A percentile compares a stretch with the other conserved stretches of the same genome.
phyloP scores from a whole-genome alignment of 2,797 vertebrate species.

The Urosaurus nigricauda region DNA sequence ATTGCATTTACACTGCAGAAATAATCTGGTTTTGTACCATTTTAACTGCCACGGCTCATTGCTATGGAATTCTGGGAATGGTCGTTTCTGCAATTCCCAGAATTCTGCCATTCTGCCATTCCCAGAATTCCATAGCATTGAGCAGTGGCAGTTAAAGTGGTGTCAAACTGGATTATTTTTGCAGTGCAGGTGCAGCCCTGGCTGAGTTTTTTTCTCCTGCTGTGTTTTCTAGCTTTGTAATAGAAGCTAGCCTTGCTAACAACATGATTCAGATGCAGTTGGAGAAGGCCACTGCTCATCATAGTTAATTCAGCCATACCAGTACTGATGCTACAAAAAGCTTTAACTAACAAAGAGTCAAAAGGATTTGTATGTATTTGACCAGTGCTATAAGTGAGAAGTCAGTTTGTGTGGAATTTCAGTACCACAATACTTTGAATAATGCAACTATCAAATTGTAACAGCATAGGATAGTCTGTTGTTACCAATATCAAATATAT shows the following conservation, averaged over 20 bases:
- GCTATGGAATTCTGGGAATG: no score
- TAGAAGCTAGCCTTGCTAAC: background rate
- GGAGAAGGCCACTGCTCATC: background rate
- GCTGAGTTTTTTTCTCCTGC: no score
- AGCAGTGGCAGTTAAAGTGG: no score
- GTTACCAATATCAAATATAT: conserved; percentile 30
- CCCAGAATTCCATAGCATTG: no score
- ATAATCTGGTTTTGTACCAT: no score
- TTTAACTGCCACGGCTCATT: no score
- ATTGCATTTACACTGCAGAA: no score
- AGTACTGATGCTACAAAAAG: background rate
- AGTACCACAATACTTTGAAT: conserved; percentile 1
- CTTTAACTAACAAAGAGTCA: background rate
- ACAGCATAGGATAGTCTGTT: conserved; percentile 24
- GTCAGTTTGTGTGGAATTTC: accelerated
- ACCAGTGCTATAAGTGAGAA: background rate
- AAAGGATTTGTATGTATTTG: background rate
- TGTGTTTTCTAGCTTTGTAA: background rate
- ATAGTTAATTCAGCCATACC: background rate
- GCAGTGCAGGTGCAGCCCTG: no score
- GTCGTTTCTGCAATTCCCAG: no score
- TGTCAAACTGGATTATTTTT: no score
- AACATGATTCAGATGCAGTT: background rate
- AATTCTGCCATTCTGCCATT: no score
- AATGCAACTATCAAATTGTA: conserved; percentile 23